Percentiles rank a stretch among this genome's conserved stretches.
Evolutionary conservation across 2,113 vertebrate species (phyloP).

Genomic region (Cololabis saira): DNA sequence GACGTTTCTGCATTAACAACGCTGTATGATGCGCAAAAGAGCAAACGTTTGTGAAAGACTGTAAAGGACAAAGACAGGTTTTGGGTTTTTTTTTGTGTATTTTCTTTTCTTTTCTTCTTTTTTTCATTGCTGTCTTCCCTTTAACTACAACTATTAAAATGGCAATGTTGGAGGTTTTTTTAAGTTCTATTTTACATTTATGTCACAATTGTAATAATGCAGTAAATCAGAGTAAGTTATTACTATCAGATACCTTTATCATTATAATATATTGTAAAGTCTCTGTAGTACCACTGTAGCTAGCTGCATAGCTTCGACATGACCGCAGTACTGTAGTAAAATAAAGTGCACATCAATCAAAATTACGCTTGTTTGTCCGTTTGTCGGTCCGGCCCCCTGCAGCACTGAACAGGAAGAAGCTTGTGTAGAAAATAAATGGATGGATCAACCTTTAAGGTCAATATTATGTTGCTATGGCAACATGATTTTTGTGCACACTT

Average conservation of each 20-base stretch:
- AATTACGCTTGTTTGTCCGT: not conserved
- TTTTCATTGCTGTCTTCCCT: not conserved
- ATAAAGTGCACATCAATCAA: constrained; percentile 61
- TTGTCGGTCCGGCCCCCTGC: not conserved
- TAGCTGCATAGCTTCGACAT: constrained; percentile 64
- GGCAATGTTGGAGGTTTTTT: constrained; percentile 34
- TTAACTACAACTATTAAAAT: not conserved
- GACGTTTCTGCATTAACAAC: not conserved
- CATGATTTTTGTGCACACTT: not conserved
- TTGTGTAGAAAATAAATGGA: no score
- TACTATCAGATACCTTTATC: constrained; percentile 48
- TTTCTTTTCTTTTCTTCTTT: constrained; percentile 11
- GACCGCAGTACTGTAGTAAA: constrained; percentile 69
- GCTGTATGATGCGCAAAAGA: no score
- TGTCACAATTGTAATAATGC: constrained; percentile 9
- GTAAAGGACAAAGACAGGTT: constrained; percentile 30
- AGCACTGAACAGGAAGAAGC: no score
- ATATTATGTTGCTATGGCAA: not conserved
- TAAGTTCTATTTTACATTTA: constrained; percentile 9
- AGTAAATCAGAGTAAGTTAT: constrained; percentile 41
- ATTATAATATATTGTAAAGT: constrained; percentile 41
- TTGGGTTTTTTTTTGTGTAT: no score
- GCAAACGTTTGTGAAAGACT: constrained; percentile 10
- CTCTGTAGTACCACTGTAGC: constrained; percentile 57
- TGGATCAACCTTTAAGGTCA: no score